Evolutionary conservation across 2,888 invertebrate species (phyloP).

Genomic region (Lagria hirta): DNA sequence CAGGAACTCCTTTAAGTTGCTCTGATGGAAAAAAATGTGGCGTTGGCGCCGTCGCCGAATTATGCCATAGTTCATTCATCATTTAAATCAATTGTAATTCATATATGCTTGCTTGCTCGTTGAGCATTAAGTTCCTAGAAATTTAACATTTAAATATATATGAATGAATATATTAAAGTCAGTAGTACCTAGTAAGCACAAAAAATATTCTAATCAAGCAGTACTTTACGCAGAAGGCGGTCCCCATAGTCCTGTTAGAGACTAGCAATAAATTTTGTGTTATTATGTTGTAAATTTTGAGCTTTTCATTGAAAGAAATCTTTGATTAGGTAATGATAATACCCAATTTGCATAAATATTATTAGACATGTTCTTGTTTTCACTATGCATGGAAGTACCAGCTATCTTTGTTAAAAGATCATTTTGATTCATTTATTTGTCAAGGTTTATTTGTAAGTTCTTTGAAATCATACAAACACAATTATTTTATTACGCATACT

Average conservation of each 20-base stretch:
- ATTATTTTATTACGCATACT: too few species aligned
- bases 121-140: constrained; percentile 26
- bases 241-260: too few species aligned
- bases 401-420: too few species aligned
- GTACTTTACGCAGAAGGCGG: constrained; percentile 7
- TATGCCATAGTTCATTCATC: constrained; percentile 37
- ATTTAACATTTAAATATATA: constrained; percentile 22
- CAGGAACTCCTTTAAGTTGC: constrained; percentile 20
- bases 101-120: constrained; percentile 32
- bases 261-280: constrained; percentile 14
- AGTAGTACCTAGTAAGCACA: constrained; percentile 2
- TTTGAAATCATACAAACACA: too few species aligned
- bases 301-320: constrained; percentile 22
- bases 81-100: constrained; percentile 37
- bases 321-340: too few species aligned
- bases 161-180: constrained; percentile 19
- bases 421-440: too few species aligned
- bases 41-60: constrained; percentile 39
- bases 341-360: too few species aligned
- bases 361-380: too few species aligned
- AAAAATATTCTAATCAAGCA: constrained; percentile 9
- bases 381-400: too few species aligned
- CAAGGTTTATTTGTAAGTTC: too few species aligned
- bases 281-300: constrained; percentile 16
- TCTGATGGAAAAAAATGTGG: constrained; percentile 12